Evolutionary conservation across 1,140 invertebrate genomes (phyloP).

Genomic region (Ips typographus): DNA sequence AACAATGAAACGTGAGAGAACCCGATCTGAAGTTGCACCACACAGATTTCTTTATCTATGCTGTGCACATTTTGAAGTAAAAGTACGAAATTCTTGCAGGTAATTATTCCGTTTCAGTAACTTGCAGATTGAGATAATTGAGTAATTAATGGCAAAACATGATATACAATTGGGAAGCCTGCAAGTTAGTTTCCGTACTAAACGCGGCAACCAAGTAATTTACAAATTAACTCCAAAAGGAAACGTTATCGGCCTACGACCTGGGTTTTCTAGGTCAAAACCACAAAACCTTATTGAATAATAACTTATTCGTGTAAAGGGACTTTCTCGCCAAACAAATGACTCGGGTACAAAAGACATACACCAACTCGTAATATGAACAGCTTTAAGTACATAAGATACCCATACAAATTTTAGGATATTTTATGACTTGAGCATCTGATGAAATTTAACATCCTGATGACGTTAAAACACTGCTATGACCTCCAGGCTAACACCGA

Average conservation of each 20-base stretch:
- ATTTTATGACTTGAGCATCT: not conserved
- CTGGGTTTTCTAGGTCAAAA: not conserved
- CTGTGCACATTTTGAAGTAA: constrained; percentile 18
- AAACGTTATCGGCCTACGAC: not conserved
- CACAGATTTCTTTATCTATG: constrained; percentile 15
- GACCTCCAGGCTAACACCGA: not conserved
- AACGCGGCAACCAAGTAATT: not conserved
- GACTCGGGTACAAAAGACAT: not conserved
- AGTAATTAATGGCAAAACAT: constrained; percentile 16
- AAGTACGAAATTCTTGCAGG: constrained; percentile 13
- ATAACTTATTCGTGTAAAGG: constrained; percentile 5
- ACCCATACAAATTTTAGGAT: constrained; percentile 1
- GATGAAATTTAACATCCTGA: not conserved
- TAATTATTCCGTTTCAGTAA: constrained; percentile 17
- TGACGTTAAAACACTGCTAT: not conserved
- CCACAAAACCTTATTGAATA: not conserved
- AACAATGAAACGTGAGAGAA: constrained; percentile 7
- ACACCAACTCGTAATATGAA: not conserved
- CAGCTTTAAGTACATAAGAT: constrained; percentile 1
- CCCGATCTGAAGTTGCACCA: not conserved
- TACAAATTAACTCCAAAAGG: constrained; percentile 5
- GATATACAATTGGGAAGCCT: constrained; percentile 10
- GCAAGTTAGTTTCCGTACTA: too few species aligned
- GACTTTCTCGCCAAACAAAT: constrained; percentile 3
- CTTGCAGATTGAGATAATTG: constrained; percentile 9